Evolutionary conservation across 2,113 vertebrate species (phyloP).

Genomic region (Melanotaenia duboulayi): DNA sequence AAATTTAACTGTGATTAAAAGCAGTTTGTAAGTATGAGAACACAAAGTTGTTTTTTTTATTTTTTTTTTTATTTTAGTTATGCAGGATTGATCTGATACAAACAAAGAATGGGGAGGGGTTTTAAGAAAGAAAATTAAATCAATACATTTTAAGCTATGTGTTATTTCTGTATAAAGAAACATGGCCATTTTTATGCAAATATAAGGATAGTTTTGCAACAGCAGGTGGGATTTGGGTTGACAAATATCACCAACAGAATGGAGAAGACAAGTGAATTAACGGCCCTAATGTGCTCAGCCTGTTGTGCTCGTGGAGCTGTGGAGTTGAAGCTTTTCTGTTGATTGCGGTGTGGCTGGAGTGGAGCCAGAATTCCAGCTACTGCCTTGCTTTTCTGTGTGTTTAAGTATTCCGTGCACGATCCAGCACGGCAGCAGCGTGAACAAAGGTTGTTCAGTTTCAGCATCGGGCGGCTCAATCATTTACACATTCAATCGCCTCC

Average conservation of each 20-base stretch:
- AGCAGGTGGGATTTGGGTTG: background rate
- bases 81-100: too few species aligned
- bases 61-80: too few species aligned
- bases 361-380: slow-evolving; percentile 62
- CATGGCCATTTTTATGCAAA: background rate
- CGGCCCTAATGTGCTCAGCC: slow-evolving; percentile 14
- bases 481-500: slow-evolving; percentile 77
- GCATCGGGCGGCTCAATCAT: slow-evolving; percentile 77
- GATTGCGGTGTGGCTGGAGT: slow-evolving; percentile 63
- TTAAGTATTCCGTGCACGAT: slow-evolving; percentile 83
- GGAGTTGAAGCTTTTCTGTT: slow-evolving; percentile 39
- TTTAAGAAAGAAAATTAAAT: too few species aligned
- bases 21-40: too few species aligned
- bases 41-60: too few species aligned
- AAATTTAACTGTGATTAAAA: too few species aligned
- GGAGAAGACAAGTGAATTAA: slow-evolving; percentile 1
- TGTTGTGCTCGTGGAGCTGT: slow-evolving; percentile 27
- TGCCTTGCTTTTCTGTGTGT: slow-evolving; percentile 60
- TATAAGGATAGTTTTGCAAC: background rate
- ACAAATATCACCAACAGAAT: background rate
- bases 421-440: slow-evolving; percentile 74
- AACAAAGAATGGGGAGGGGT: too few species aligned
- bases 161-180: too few species aligned
- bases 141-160: too few species aligned
- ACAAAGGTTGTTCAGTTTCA: slow-evolving; percentile 81